Base-by-base conservation (phyloP, 2,888 invertebrate genomes). In the Drosophila diplacantha region DNA sequence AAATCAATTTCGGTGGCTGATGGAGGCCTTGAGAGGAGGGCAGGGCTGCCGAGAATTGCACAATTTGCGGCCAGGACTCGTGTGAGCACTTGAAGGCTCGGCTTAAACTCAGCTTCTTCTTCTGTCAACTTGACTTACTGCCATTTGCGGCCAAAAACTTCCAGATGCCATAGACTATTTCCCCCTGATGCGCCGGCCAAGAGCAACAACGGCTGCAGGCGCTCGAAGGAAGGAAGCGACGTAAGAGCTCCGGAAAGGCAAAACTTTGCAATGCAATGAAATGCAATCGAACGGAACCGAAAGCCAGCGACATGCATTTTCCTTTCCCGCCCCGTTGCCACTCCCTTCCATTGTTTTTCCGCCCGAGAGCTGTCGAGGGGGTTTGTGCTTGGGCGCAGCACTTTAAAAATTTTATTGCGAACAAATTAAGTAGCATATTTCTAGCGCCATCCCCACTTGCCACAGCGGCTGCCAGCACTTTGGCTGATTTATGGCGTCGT, bases 401-500 rank as follows among this genome's bases (percentile, higher is more conserved):
- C 69, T 74, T 81, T 73, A 60, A 81, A 61, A 69, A 70, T 75
- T 69, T 72, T 68, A 81, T 75, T 74, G 71, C 80, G 58, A 71
- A 56, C 83, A 79, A 79, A 75, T 81, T 76, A 81, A 78, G 75
- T 72, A 74, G 79, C 81, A 81, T 75, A 75, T 79, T 81, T 58
- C 72, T 44, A 49, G 66, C 35, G 62, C 67, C 49, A 26, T 41
- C 46, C 58, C 24, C 39, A 12, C 56, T 29, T n/a, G 24, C 38
- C 18, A n/a, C 22, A 26, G 12, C n/a, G 16, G 14, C 12, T 22
- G 43, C 18, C 44, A 29, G 37, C 29, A 46, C 29, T 43, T 22
- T 49, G 38, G 37, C 41, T 75, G 75, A 74, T 75, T 75, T 78
- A 75, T 81, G 49, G 51, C 47, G 61, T 56, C 59, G 54, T 64